Evolutionary conservation across 2,797 vertebrate genomes (phyloP), one percentile per base, ranked within the genome.

Genomic region (Melanotaenia trifasciata): DNA sequence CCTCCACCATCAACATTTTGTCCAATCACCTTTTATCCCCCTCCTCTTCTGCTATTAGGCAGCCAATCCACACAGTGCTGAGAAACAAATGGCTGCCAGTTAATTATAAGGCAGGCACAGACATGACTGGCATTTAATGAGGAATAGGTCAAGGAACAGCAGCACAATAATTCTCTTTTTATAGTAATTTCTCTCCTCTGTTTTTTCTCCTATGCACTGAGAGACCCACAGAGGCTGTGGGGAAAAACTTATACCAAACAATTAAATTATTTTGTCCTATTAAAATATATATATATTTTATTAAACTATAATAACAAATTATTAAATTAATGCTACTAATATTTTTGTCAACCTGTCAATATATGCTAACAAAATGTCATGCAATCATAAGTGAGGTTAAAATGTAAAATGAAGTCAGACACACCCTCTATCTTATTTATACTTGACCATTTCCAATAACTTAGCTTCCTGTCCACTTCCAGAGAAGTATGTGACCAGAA

Each of bases 81-180:
- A 83, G 74, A 81, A 92, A 85, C 67, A 63, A 75, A 87, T 88
- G 53, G 77, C 67, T 86, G 76, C 76, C 89, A 86, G 84, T 93
- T 92, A 92, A 94, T 94, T 90, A 91, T 87, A 91, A 58, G 78
- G 81, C 84, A 72, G 88, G 89, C 88, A 84, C 74, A 93, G 90
- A 91, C 92, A 89, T 89, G 92, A 92, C 90, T 92, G 86, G 85
- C 90, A 93, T 94, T 91, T 93, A 94, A 93, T 90, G 77, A 92
- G 88, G 76, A 79, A 76, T 81, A 74, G 9, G 57, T 80, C 64
- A 70, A 73, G 18, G 72, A 74, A 88, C 82, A 81, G 85, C 32
- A 57, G 56, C 79, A 80, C 50, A 87, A 82, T 84, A 83, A 69
- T 70, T 20, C 38, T 72, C 74, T 45, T 64, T 32, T 67, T 72